These are phyloP conservation scores for Caenorhabditis panamensis DNA, from an alignment of 2,888 invertebrate species.

Conservation along the genomic window DNA sequence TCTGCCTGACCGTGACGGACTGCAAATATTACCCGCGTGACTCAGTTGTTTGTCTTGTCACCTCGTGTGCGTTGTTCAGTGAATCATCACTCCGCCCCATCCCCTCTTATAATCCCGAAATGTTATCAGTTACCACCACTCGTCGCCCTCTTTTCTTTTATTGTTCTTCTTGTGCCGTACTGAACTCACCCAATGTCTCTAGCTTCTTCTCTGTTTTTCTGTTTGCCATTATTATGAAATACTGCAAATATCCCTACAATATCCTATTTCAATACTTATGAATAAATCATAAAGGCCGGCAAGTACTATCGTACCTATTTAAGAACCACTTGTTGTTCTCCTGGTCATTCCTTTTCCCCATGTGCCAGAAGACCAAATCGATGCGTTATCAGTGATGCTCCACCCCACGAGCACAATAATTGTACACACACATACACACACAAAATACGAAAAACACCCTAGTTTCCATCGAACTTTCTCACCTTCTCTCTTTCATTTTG, in stretches of 20 bases:
- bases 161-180: background rate
- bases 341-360: background rate
- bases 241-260: background rate
- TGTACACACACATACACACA: background rate
- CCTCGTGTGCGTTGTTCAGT: constrained; percentile 5
- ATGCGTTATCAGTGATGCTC: background rate
- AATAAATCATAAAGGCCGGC: background rate
- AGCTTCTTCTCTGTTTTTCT: background rate
- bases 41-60: constrained; percentile 44
- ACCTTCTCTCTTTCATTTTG: background rate
- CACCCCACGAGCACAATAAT: background rate
- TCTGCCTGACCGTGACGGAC: constrained; percentile 18
- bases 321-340: background rate
- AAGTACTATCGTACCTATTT: background rate
- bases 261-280: background rate
- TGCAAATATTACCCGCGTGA: constrained; percentile 14
- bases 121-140: constrained; percentile 31
- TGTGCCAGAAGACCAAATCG: background rate
- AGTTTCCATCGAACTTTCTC: constrained; percentile 15
- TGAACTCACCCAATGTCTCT: background rate
- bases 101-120: constrained; percentile 28
- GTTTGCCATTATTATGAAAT: background rate
- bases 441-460: constrained; percentile 7
- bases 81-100: constrained; percentile 7
- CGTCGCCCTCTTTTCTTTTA: constrained; percentile 10